Conservation (phyloP, 2,888 invertebrate species). For the Chymomyza procnemis region DNA sequence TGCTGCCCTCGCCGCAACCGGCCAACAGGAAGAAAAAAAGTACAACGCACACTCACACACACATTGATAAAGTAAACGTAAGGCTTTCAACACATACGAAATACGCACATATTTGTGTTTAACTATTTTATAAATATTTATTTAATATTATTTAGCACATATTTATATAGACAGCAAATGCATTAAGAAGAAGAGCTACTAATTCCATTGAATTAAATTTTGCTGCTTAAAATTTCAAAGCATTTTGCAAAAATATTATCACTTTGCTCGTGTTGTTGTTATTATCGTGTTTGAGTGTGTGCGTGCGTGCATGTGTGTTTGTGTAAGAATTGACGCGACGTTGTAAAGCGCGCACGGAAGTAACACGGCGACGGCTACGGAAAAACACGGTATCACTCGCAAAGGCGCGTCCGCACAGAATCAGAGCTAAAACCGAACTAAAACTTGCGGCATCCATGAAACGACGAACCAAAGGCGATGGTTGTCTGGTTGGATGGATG, state of each 20-base stretch:
- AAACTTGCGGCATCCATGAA: constrained; percentile 38
- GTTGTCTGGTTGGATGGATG: too few species aligned
- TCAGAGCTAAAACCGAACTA: constrained; percentile 77
- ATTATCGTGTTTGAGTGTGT: constrained; percentile 22
- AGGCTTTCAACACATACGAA: not conserved
- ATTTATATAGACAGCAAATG: too few species aligned
- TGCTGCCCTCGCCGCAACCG: not conserved
- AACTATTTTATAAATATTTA: too few species aligned
- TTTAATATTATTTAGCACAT: too few species aligned
- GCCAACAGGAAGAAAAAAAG: not conserved
- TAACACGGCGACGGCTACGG: constrained; percentile 11
- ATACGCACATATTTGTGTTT: too few species aligned
- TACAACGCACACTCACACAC: not conserved
- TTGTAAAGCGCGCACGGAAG: constrained; percentile 32
- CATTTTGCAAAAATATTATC: constrained; percentile 3
- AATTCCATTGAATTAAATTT: not conserved
- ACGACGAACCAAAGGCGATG: not conserved
- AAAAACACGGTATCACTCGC: constrained; percentile 29
- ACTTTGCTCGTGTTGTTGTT: constrained; percentile 5
- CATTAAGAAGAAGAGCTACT: not conserved
- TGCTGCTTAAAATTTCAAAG: constrained; percentile 4
- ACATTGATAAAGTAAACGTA: not conserved
- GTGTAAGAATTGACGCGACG: constrained; percentile 50
- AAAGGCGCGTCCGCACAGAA: constrained; percentile 69
- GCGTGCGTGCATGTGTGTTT: constrained; percentile 29